These are phyloP conservation scores for Takifugu flavidus DNA, from an alignment of 2,113 vertebrate genomes.

Conservation along the genomic window DNA sequence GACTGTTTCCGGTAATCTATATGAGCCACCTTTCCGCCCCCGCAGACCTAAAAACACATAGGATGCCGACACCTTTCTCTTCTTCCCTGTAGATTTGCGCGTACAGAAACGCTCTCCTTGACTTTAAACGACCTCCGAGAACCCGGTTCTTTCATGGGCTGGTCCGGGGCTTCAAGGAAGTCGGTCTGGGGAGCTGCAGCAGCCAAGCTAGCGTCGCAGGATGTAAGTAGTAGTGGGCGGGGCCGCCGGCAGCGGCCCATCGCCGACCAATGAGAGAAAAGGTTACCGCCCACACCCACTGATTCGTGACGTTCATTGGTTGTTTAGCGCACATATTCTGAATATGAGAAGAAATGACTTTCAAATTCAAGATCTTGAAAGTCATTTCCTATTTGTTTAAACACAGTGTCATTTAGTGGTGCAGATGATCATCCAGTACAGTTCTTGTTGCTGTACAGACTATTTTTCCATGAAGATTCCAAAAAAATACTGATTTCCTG, in stretches of 20 bases:
- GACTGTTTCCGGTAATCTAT: not conserved
- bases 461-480: too few species aligned
- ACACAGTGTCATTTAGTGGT: too few species aligned
- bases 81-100: not conserved
- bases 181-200: not conserved
- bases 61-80: not conserved
- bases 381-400: too few species aligned
- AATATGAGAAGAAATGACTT: not conserved
- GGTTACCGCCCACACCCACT: constrained; percentile 16
- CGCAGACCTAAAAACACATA: not conserved
- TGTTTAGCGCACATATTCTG: not conserved
- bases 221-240: constrained; percentile 20
- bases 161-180: not conserved
- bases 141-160: not conserved
- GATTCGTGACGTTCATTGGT: constrained; percentile 35
- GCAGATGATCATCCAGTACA: too few species aligned
- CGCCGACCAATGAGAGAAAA: constrained; percentile 39
- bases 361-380: too few species aligned
- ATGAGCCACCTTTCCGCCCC: constrained; percentile 6
- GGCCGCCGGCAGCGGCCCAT: not conserved
- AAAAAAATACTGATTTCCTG: too few species aligned
- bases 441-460: too few species aligned
- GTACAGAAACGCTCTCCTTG: not conserved
- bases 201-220: constrained; percentile 8
- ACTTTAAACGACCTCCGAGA: not conserved